Base-by-base conservation (phyloP, 2,888 invertebrate species). In the Microplitis deprimator region DNA sequence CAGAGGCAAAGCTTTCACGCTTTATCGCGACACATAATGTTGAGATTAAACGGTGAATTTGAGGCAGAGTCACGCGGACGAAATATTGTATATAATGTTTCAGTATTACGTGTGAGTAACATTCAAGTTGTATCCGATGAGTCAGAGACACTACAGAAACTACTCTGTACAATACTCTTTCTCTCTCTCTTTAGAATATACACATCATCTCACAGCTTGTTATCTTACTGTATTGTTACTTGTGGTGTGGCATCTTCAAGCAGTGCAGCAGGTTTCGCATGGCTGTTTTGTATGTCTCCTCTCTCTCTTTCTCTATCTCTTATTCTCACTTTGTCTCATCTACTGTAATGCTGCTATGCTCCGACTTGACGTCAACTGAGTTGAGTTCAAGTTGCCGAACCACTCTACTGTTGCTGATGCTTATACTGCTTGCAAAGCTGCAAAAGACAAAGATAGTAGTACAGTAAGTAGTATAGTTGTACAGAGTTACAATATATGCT, bases 171-270 rank as follows among this genome's bases (percentile, higher is more conserved):
- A 29, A 29, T 50, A 13, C 50, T 50, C 50, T 50, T 50, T 50
- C 50, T 50, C 39, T 50, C 39, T 60, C 70, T 59, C 71, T 62
- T 71, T 71, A 62, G 20, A 50, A 50, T 50, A 50, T 50, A 50
- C 50, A 50, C 50, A 50, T 50, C 50, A 50, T 50, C 50, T 50
- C 50, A 50, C 50, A 73, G 82, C 86, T 87, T 83, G 85, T 87
- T 88, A 87, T 88, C 85, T 87, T 84, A 84, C 83, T 83, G 87
- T 85, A 87, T 85, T 87, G 86, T 87, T 85, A 75, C 84, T 84
- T 83, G 83, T 81, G 82, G 80, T 74, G 81, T 77, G 80, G 77
- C 80, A 81, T 65, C 41, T 65, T 77, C 80, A 79, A 82, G 84
- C 84, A 85, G 84, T 85, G 79, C 80, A 85, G 83, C 85, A 84